Evolutionary conservation across 2,113 vertebrate species (phyloP).

Genomic region (Antennarius striatus): DNA sequence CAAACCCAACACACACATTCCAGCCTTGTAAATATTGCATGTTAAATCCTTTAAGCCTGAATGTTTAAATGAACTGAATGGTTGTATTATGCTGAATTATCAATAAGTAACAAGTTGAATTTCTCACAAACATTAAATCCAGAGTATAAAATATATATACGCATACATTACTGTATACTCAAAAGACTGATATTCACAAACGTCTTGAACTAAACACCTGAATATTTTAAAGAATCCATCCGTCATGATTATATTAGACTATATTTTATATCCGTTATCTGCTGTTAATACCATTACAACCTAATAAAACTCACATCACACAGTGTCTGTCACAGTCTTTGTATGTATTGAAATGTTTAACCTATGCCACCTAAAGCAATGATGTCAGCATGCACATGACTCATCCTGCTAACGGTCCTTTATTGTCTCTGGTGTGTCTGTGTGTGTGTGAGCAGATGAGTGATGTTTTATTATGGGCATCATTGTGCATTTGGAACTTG

Average conservation of each 20-base stretch:
- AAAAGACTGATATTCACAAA: slow-evolving; percentile 65
- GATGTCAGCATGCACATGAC: slow-evolving; percentile 45
- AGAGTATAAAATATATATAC: slow-evolving; percentile 47
- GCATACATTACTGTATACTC: slow-evolving; percentile 45
- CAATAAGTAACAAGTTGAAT: slow-evolving; percentile 47
- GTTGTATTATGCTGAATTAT: slow-evolving; percentile 61
- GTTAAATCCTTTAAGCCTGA: slow-evolving; percentile 66
- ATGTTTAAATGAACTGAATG: slow-evolving; percentile 68
- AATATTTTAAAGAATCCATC: slow-evolving; percentile 65
- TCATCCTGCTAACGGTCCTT: slow-evolving; percentile 46
- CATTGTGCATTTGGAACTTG: slow-evolving; percentile 16
- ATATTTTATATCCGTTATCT: slow-evolving; percentile 27
- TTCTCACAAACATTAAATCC: slow-evolving; percentile 54
- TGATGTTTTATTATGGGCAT: slow-evolving; percentile 48
- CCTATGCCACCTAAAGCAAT: slow-evolving; percentile 44
- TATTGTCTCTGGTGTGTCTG: slow-evolving; percentile 20
- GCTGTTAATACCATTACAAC: slow-evolving; percentile 38
- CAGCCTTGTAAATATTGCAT: slow-evolving; percentile 80
- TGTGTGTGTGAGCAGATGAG: slow-evolving; percentile 36
- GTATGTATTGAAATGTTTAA: slow-evolving; percentile 61
- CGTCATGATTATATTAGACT: slow-evolving; percentile 35
- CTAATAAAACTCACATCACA: slow-evolving; percentile 28
- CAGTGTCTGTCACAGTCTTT: slow-evolving; percentile 55
- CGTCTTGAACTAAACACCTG: slow-evolving; percentile 42
- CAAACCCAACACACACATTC: slow-evolving; percentile 28